phyloP scores from a whole-genome alignment of 2,113 vertebrate genomes.

The Etheostoma cragini region DNA sequence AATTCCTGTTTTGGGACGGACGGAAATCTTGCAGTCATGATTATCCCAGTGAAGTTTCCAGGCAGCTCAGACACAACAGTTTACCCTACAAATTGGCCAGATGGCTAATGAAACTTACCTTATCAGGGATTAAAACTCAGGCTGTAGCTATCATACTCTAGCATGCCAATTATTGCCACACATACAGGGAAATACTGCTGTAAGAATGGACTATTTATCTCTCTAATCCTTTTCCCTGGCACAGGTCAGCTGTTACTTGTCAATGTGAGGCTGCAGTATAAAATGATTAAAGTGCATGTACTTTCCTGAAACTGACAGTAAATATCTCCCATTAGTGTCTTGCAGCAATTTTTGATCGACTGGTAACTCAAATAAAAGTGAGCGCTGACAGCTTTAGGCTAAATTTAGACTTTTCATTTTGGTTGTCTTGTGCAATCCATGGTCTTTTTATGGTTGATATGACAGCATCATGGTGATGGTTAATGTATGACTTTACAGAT shows the following conservation, averaged over 20 bases:
- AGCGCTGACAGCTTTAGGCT: constrained; percentile 75
- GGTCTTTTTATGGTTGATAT: constrained; percentile 69
- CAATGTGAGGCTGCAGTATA: constrained; percentile 66
- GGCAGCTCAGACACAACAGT: constrained; percentile 52
- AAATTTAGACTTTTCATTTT: constrained; percentile 74
- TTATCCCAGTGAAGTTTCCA: constrained; percentile 52
- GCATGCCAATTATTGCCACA: constrained; percentile 71
- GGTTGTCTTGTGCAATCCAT: constrained; percentile 54
- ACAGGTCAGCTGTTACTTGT: constrained; percentile 78
- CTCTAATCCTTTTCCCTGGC: constrained; percentile 72
- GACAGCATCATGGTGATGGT: constrained; percentile 69
- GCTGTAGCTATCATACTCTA: constrained; percentile 73
- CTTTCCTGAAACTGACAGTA: constrained; percentile 72
- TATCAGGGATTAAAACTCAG: constrained; percentile 81
- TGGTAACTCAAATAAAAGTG: constrained; percentile 76
- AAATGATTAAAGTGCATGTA: constrained; percentile 71
- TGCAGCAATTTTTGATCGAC: constrained; percentile 71
- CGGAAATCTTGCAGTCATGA: constrained; percentile 66
- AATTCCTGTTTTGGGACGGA: constrained; percentile 62
- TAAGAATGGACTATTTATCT: constrained; percentile 80
- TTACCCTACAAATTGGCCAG: constrained; percentile 72
- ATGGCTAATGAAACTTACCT: constrained; percentile 80
- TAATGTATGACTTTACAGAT: constrained; percentile 75
- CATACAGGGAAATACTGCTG: constrained; percentile 60
- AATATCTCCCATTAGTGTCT: constrained; percentile 69